Conservation (phyloP, 2,113 vertebrate species). For the Pitta sordida region DNA sequence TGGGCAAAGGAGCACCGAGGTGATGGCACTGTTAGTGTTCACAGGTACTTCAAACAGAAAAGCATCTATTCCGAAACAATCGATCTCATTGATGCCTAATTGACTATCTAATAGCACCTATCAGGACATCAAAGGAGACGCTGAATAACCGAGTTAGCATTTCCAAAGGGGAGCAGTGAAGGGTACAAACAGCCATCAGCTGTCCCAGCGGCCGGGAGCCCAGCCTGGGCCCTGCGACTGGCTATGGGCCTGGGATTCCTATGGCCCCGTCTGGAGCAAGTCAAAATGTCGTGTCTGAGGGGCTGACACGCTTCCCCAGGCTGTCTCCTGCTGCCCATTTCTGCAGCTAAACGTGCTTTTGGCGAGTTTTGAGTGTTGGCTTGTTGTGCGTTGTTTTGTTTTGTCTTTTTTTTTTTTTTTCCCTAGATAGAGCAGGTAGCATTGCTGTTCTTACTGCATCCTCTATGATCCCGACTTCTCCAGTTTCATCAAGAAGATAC, state of each 20-base stretch:
- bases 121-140: slow-evolving; percentile 56
- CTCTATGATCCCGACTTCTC: not conserved
- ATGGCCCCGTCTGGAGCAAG: not conserved
- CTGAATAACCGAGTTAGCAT: slow-evolving; percentile 68
- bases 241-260: not conserved
- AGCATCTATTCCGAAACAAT: slow-evolving; percentile 39
- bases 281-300: not conserved
- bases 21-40: slow-evolving; percentile 23
- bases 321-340: not conserved
- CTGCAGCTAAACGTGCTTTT: not conserved
- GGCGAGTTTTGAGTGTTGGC: not conserved
- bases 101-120: slow-evolving; percentile 64
- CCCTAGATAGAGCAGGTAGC: accelerated
- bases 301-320: too few relatives aligned
- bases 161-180: slow-evolving; percentile 41
- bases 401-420: not conserved
- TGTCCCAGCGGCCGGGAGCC: not conserved
- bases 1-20: not conserved
- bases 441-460: not conserved
- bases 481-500: not conserved
- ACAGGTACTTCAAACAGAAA: slow-evolving; percentile 58
- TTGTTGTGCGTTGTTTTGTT: not conserved
- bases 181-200: slow-evolving; percentile 47
- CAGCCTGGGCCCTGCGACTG: not conserved
- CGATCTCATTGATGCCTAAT: slow-evolving; percentile 65